phyloP scores from a whole-genome alignment of 2,888 invertebrate species.

The Abscondita cerata region DNA sequence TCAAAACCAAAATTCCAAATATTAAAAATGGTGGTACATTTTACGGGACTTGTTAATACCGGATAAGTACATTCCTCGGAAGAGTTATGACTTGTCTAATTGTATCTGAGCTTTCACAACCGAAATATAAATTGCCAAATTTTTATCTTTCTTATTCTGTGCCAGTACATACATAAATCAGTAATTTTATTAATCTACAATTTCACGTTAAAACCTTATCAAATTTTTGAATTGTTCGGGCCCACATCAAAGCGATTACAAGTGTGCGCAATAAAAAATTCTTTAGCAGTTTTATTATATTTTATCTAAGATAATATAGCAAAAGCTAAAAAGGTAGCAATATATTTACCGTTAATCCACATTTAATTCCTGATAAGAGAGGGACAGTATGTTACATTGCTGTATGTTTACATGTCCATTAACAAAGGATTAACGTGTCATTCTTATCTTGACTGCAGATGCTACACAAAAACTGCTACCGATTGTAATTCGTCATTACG shows the following conservation, averaged over 20 bases:
- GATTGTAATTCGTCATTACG: conserved; percentile 22
- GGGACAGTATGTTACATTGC: conserved; percentile 31
- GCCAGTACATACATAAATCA: too few species aligned
- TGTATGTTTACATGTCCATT: conserved; percentile 38
- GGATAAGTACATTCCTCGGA: not conserved
- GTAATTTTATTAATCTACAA: too few species aligned
- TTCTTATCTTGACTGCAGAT: conserved; percentile 38
- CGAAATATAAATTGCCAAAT: too few species aligned
- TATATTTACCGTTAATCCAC: conserved; percentile 28
- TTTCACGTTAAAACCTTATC: too few species aligned
- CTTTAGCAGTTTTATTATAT: conserved; percentile 24
- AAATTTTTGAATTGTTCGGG: too few species aligned
- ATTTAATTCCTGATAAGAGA: conserved; percentile 35
- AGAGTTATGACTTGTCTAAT: too few species aligned
- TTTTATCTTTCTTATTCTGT: too few species aligned
- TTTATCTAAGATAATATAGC: conserved; percentile 33
- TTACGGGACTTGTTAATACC: not conserved
- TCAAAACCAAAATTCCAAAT: conserved; percentile 18
- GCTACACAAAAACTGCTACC: conserved; percentile 34
- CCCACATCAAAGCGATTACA: too few species aligned
- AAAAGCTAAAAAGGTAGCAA: conserved; percentile 30
- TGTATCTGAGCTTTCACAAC: too few species aligned
- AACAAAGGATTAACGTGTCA: conserved; percentile 37
- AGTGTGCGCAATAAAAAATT: conserved; percentile 18
- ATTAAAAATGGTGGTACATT: not conserved